Evolutionary conservation across 2,888 invertebrate species (phyloP).

Genomic region (Molanna angustata): DNA sequence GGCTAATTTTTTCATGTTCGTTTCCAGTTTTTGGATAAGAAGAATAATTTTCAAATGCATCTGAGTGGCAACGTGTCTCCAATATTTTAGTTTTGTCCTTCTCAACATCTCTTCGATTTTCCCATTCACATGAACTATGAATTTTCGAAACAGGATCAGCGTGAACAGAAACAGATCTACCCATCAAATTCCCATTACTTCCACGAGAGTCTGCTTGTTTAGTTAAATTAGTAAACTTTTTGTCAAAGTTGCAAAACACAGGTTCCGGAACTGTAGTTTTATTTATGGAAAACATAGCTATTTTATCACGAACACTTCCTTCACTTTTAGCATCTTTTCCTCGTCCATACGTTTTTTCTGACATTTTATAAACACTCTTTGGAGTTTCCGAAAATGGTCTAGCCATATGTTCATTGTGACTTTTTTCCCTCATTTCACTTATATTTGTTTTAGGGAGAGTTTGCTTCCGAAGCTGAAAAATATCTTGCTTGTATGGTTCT

Average conservation of each 20-base stretch:
- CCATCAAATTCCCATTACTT: background rate
- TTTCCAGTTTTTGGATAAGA: slow-evolving; percentile 35
- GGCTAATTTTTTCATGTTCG: slow-evolving; percentile 49
- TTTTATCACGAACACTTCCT: slow-evolving; percentile 80
- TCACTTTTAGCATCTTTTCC: slow-evolving; percentile 76
- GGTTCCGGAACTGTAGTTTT: slow-evolving; percentile 35
- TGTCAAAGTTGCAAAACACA: background rate
- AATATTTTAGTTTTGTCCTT: slow-evolving; percentile 9
- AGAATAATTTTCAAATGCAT: background rate
- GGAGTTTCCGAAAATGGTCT: slow-evolving; percentile 19
- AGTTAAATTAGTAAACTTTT: background rate
- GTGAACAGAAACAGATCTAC: slow-evolving; percentile 10
- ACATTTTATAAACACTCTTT: slow-evolving; percentile 35
- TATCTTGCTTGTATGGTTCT: slow-evolving; percentile 32
- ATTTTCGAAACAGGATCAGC: slow-evolving; percentile 6
- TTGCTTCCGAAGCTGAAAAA: slow-evolving; percentile 13
- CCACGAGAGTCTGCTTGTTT: slow-evolving; percentile 1
- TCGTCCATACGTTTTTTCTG: slow-evolving; percentile 45
- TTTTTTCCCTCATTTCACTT: slow-evolving; percentile 17
- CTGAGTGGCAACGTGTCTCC: slow-evolving; percentile 6
- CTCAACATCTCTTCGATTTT: no score
- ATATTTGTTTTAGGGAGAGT: slow-evolving; percentile 37
- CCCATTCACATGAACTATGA: no score
- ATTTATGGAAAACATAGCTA: slow-evolving; percentile 77
- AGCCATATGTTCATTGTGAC: slow-evolving; percentile 10